A percentile compares a stretch with the other conserved stretches of the same genome.
phyloP scores from a whole-genome alignment of 2,888 invertebrate species.

The Tenthredo notha region DNA sequence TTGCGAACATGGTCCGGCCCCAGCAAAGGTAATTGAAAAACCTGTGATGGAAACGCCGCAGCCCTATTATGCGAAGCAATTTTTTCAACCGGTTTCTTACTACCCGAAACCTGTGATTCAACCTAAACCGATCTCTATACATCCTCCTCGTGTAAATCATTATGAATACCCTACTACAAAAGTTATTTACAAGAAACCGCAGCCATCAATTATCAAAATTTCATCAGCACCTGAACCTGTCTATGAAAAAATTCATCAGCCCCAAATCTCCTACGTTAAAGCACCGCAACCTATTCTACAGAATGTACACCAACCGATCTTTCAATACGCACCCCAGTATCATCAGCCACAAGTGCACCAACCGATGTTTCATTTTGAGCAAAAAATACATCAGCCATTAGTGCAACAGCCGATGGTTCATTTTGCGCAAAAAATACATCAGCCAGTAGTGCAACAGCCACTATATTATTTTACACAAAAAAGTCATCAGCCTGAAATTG shows the following conservation, averaged over 20 bases:
- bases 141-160: slow-evolving; percentile 16
- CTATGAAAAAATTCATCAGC: slow-evolving; percentile 9
- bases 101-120: slow-evolving; percentile 13
- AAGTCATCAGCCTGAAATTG: slow-evolving; percentile 15
- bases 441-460: slow-evolving; percentile 54
- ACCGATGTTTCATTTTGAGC: slow-evolving; percentile 16
- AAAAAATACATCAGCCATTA: slow-evolving; percentile 39
- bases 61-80: slow-evolving; percentile 46
- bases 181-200: slow-evolving; percentile 23
- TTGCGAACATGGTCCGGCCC: not conserved
- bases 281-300: slow-evolving; percentile 13
- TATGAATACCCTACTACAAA: not conserved
- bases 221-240: not conserved
- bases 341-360: slow-evolving; percentile 63
- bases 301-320: slow-evolving; percentile 47
- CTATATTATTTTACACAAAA: slow-evolving; percentile 5
- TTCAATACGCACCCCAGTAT: slow-evolving; percentile 68
- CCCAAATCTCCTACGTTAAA: slow-evolving; percentile 28
- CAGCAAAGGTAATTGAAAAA: slow-evolving; percentile 65
- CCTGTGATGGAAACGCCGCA: slow-evolving; percentile 24
- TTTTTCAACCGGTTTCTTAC: slow-evolving; percentile 32
- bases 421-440: not conserved
- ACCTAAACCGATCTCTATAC: slow-evolving; percentile 41
- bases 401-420: slow-evolving; percentile 53
- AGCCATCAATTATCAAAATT: not conserved